phyloP scores from a whole-genome alignment of 2,888 invertebrate genomes.

The Carabus problematicus region DNA sequence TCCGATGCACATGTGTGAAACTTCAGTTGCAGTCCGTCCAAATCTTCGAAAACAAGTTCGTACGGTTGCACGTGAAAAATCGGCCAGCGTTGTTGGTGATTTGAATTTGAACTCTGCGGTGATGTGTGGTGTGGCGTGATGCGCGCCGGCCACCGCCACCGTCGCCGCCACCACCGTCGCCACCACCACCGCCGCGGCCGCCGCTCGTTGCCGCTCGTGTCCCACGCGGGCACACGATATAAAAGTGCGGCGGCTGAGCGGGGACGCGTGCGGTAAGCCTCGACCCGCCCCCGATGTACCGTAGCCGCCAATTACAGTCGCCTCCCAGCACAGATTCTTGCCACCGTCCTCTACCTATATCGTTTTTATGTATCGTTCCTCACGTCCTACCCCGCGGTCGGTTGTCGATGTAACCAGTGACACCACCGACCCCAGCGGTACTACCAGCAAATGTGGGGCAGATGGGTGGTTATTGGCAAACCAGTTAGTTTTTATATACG shows the following conservation, averaged over 20 bases:
- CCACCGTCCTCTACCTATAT: conserved; percentile 40
- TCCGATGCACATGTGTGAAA: no score
- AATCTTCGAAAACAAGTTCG: neutral
- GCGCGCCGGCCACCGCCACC: conserved; percentile 8
- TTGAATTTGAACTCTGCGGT: conserved; percentile 39
- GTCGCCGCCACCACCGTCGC: neutral
- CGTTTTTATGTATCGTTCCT: conserved; percentile 38
- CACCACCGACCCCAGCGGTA: neutral
- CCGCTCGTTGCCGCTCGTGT: neutral
- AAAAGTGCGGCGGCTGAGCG: conserved; percentile 25
- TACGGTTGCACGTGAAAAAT: conserved; percentile 11
- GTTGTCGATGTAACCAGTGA: neutral
- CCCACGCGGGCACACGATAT: conserved; percentile 7
- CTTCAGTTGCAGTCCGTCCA: no score
- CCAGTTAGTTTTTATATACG: conserved; percentile 31
- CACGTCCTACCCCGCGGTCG: neutral
- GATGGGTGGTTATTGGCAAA: conserved; percentile 16
- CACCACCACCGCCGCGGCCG: conserved; percentile 4
- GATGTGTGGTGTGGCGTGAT: conserved; percentile 18
- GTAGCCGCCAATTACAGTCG: conserved; percentile 40
- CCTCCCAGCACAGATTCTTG: conserved; percentile 39
- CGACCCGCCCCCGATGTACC: conserved; percentile 16
- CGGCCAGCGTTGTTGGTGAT: conserved; percentile 25
- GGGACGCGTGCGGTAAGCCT: conserved; percentile 22
- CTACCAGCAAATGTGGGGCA: conserved; percentile 13